Percentiles rank a stretch among this genome's conserved stretches.
phyloP scores from a whole-genome alignment of 2,797 vertebrate genomes.

The Sardinella longiceps region DNA sequence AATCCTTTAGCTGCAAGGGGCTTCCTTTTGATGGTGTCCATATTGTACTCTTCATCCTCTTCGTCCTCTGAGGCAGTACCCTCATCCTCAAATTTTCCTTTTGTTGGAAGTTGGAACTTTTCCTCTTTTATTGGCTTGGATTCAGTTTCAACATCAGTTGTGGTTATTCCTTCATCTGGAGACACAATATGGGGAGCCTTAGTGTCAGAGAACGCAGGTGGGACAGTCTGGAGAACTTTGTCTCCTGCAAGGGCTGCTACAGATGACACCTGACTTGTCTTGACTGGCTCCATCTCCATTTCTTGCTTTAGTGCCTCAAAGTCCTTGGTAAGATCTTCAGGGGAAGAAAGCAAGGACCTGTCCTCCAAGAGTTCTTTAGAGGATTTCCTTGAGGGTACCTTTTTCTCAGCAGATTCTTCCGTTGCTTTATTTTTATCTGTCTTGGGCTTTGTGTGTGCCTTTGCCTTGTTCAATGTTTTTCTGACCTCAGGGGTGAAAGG shows the following conservation, averaged over 20 bases:
- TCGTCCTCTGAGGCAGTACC: slow-evolving; percentile 57
- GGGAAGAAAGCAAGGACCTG: slow-evolving; percentile 86
- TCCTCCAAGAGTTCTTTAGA: slow-evolving; percentile 71
- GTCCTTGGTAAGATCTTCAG: slow-evolving; percentile 96
- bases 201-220: slow-evolving; percentile 56
- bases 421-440: slow-evolving; percentile 83
- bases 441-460: slow-evolving; percentile 86
- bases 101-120: slow-evolving; percentile 55
- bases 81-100: slow-evolving; percentile 62
- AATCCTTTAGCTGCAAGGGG: slow-evolving; percentile 43
- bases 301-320: slow-evolving; percentile 91
- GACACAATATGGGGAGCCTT: slow-evolving; percentile 61
- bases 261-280: slow-evolving; percentile 29
- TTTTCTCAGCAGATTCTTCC: slow-evolving; percentile 83
- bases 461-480: slow-evolving; percentile 94
- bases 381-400: slow-evolving; percentile 66
- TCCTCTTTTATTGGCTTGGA: slow-evolving; percentile 54
- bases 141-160: slow-evolving; percentile 60
- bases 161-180: slow-evolving; percentile 67
- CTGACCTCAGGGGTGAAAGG: slow-evolving; percentile 96
- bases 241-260: slow-evolving; percentile 36
- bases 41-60: slow-evolving; percentile 59
- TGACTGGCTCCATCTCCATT: slow-evolving; percentile 59
- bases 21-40: slow-evolving; percentile 54
- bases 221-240: slow-evolving; percentile 55